Conservation (phyloP, 1,140 invertebrate species). For the Fopius arisanus region DNA sequence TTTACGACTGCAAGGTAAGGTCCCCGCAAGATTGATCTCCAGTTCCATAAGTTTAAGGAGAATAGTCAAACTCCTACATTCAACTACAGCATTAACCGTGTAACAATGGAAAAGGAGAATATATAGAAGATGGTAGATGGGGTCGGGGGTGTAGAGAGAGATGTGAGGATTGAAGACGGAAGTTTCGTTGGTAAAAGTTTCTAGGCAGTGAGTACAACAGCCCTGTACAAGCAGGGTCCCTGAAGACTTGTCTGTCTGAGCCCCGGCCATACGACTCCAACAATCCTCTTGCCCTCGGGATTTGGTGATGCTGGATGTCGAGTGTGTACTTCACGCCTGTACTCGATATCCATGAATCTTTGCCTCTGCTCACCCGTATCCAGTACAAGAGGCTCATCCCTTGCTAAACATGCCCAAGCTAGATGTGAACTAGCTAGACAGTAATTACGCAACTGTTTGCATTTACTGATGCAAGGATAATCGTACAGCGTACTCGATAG, state of each 20-base stretch:
- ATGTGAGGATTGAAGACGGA: not conserved
- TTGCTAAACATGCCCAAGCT: conserved; percentile 73
- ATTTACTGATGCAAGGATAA: conserved; percentile 75
- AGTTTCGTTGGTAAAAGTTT: conserved; percentile 7
- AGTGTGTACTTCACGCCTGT: conserved; percentile 69
- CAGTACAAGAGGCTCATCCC: conserved; percentile 52
- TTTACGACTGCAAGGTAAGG: too few species aligned
- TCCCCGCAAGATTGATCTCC: not conserved
- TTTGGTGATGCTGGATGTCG: conserved; percentile 72
- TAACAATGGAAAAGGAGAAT: not conserved
- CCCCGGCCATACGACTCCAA: conserved; percentile 77
- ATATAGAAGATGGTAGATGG: not conserved
- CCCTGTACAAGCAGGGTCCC: conserved; percentile 75
- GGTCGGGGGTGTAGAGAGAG: not conserved
- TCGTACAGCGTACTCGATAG: conserved; percentile 72
- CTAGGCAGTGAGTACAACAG: conserved; percentile 72
- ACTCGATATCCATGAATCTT: conserved; percentile 48
- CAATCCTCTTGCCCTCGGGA: conserved; percentile 67
- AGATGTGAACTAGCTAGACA: conserved; percentile 71
- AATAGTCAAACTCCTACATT: not conserved
- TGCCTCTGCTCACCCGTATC: conserved; percentile 43
- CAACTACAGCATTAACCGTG: not conserved
- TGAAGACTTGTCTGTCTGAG: conserved; percentile 66
- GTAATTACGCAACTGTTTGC: conserved; percentile 70
- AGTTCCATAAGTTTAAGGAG: not conserved